These are phyloP conservation scores for Zaprionus capensis DNA, from an alignment of 1,140 invertebrate genomes.

Conservation along the genomic window DNA sequence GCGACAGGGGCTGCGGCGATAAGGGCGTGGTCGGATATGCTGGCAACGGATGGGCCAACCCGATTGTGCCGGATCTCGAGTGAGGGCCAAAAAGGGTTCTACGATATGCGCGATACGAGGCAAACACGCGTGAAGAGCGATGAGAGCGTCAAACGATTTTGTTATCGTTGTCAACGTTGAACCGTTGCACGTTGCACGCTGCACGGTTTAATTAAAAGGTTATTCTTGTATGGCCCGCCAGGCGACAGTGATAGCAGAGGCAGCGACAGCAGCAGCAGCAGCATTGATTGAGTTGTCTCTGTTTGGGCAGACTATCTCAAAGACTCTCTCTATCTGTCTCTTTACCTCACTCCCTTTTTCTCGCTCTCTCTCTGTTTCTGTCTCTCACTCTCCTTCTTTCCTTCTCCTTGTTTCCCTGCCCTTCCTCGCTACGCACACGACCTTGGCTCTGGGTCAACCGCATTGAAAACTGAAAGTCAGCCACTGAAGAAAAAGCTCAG, in stretches of 20 bases:
- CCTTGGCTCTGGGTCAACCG: constrained; percentile 33
- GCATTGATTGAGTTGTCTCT: constrained; percentile 61
- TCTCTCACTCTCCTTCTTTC: background rate
- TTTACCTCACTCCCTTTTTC: background rate
- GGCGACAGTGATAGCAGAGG: background rate
- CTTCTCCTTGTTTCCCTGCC: background rate
- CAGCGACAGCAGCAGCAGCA: background rate
- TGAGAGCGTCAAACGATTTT: constrained; percentile 67
- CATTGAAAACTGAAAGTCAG: constrained; percentile 71
- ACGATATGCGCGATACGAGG: constrained; percentile 52
- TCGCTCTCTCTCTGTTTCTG: too few relatives aligned
- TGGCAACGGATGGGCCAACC: background rate
- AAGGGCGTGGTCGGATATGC: constrained; percentile 43
- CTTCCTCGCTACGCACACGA: constrained; percentile 36
- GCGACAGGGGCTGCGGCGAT: constrained; percentile 41
- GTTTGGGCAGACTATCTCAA: constrained; percentile 62
- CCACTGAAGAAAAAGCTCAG: constrained; percentile 36
- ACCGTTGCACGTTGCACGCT: constrained; percentile 28
- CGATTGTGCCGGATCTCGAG: background rate
- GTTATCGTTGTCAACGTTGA: constrained; percentile 42
- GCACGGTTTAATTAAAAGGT: constrained; percentile 83
- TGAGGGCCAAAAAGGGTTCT: constrained; percentile 19
- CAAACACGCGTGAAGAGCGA: constrained; percentile 67
- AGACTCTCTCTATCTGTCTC: constrained; percentile 46
- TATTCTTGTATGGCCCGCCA: constrained; percentile 73